Evolutionary conservation across 2,113 vertebrate species (phyloP).

Genomic region (Mormoops blainvillei): DNA sequence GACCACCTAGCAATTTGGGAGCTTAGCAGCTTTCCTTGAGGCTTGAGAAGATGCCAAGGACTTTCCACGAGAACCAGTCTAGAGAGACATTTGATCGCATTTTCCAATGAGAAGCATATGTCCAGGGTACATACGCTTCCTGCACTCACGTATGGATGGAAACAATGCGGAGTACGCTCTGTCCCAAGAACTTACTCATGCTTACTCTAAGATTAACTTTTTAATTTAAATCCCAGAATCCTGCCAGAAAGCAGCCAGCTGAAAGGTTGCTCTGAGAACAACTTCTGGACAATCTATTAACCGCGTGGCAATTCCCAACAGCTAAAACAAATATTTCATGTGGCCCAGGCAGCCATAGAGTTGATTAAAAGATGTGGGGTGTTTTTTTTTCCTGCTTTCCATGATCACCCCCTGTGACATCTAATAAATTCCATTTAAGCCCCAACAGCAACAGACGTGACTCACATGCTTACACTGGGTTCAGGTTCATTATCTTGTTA

Average conservation of each 20-base stretch:
- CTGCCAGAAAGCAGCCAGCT: background rate
- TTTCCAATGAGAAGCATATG: conserved; percentile 67
- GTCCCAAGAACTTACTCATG: conserved; percentile 43
- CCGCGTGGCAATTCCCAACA: background rate
- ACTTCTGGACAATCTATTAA: conserved; percentile 28
- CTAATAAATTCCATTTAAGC: background rate
- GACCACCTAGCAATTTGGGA: conserved; percentile 31
- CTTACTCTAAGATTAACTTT: conserved; percentile 9
- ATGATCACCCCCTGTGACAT: background rate
- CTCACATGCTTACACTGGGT: background rate
- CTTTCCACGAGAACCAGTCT: conserved; percentile 42
- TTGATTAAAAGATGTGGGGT: background rate
- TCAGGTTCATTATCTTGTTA: conserved; percentile 44
- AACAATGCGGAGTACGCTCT: conserved; percentile 33
- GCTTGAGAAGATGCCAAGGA: conserved; percentile 19
- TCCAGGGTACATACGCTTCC: background rate
- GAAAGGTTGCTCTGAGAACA: background rate
- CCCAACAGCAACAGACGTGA: background rate
- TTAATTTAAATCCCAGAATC: conserved; percentile 34
- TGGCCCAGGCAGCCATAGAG: background rate
- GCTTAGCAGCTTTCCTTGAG: conserved; percentile 11
- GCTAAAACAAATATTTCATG: background rate
- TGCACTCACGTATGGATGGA: conserved; percentile 22
- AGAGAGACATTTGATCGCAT: background rate
- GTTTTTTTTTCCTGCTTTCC: background rate